Evolutionary conservation across 2,113 vertebrate species (phyloP), one percentile per base, ranked within the genome.

Genomic region (Gymnobelideus leadbeateri): DNA sequence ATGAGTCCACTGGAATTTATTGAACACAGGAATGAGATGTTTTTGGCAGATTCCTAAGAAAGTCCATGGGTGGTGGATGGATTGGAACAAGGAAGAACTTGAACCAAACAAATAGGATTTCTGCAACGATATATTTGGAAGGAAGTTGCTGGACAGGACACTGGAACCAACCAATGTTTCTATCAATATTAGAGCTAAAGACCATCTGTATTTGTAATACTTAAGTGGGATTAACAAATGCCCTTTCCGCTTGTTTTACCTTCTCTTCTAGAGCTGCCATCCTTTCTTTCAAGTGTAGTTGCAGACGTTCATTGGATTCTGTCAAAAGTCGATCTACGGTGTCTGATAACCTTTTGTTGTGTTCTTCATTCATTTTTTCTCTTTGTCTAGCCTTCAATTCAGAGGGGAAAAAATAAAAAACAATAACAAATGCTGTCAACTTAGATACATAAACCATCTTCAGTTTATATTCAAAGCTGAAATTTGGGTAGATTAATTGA

Each of bases 291-390:
- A 99, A 98, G 97, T 99, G 99, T 2, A 99, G 99, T 97, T 99
- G 99, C 0, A 99, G 98, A 2, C 99, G 99, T 92, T 99, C 99
- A 92, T 99, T 99, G 94, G 99, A 99, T 97, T 99, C 99, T 0
- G 99, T 99, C 96, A 99, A 98, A 97, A 99, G 99, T 96, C 99
- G 98, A 98, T 99, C 99, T 97, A 99, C 99, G 0, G 99, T 99
- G 98, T 99, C 99, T 0, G 99, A 99, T 43, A 99, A 98, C 2
- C 99, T 99, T 98, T 99, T 99, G 97, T 99, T 99, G 99, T 99
- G 99, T 89, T 99, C 99, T 96, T 99, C 99, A 89, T 99, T 99
- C 99, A 99, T 99, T 99, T 99, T 99, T 98, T 99, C 99, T 97
- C 99, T 99, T 99, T 99, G 99, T n/a, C 99, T 99, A 95, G 99